A percentile compares a stretch with the other conserved stretches of the same genome.
phyloP scores from a whole-genome alignment of 2,113 vertebrate genomes.

The Loxodonta africana region DNA sequence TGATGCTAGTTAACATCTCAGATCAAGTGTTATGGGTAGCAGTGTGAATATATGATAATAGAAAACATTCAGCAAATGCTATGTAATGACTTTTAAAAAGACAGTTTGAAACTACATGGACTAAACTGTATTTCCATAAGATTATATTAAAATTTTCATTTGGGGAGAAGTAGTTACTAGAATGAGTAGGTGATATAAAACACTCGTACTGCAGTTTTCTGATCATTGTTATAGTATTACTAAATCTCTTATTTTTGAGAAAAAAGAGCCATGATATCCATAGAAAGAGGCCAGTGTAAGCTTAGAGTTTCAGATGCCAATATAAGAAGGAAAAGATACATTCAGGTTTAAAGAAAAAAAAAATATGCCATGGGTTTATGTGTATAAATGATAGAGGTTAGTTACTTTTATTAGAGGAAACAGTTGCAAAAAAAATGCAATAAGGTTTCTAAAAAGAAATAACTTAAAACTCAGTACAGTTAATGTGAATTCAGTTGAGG shows the following conservation, averaged over 20 bases:
- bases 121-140: not conserved
- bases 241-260: slow-evolving; percentile 44
- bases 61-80: slow-evolving; percentile 46
- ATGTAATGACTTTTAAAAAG: not conserved
- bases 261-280: not conserved
- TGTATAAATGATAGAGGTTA: slow-evolving; percentile 22
- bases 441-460: slow-evolving; percentile 36
- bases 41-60: slow-evolving; percentile 18
- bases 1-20: slow-evolving; percentile 20
- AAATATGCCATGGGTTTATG: not conserved
- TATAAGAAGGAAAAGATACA: not conserved
- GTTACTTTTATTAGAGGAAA: not conserved
- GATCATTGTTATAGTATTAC: not conserved
- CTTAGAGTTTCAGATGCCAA: not conserved
- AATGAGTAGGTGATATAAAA: slow-evolving; percentile 17
- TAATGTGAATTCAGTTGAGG: not conserved
- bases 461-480: not conserved
- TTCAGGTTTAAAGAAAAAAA: slow-evolving; percentile 45
- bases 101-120: not conserved
- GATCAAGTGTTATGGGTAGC: not conserved
- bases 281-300: not conserved
- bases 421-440: not conserved
- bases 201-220: not conserved
- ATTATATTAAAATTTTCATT: slow-evolving; percentile 24
- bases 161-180: not conserved